Conservation (phyloP, 2,797 vertebrate genomes). For the Astyanax mexicanus region DNA sequence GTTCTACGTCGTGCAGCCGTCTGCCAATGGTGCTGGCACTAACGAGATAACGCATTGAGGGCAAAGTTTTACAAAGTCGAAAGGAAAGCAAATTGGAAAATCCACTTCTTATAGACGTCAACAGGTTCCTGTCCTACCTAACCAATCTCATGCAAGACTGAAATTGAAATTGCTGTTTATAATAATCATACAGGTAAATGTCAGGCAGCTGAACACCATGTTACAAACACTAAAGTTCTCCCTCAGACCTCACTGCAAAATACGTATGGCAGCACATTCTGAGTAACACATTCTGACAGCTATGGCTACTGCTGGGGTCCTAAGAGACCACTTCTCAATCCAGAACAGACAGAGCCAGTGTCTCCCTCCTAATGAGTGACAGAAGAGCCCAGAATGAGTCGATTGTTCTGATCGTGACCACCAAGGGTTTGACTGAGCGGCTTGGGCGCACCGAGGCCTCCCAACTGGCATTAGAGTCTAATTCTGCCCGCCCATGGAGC, state of each 20-base stretch:
- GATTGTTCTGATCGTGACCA: slow-evolving; percentile 71
- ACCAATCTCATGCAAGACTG: neutral
- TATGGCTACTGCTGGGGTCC: slow-evolving; percentile 28
- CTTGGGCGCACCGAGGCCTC: slow-evolving; percentile 56
- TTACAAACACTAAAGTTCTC: neutral
- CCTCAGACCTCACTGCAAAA: neutral
- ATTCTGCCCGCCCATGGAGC: slow-evolving; percentile 78
- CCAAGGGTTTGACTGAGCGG: slow-evolving; percentile 40
- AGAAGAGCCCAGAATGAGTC: slow-evolving; percentile 35
- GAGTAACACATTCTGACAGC: slow-evolving; percentile 34
- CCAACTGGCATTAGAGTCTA: slow-evolving; percentile 79
- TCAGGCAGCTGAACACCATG: too few relatives aligned
- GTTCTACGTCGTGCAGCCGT: too few relatives aligned
- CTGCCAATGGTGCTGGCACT: too few relatives aligned
- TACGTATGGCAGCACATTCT: neutral
- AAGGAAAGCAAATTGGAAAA: too few relatives aligned
- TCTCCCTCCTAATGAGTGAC: slow-evolving; percentile 23
- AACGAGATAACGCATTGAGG: too few relatives aligned
- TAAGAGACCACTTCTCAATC: slow-evolving; percentile 32
- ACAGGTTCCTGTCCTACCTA: neutral
- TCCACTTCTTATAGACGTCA: neutral
- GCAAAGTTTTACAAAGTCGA: too few relatives aligned
- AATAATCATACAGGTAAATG: too few relatives aligned
- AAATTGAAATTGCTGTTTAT: too few relatives aligned
- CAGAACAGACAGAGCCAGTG: slow-evolving; percentile 35